Evolutionary conservation across 2,888 invertebrate genomes (phyloP).

Genomic region (Ophioninae sp.): DNA sequence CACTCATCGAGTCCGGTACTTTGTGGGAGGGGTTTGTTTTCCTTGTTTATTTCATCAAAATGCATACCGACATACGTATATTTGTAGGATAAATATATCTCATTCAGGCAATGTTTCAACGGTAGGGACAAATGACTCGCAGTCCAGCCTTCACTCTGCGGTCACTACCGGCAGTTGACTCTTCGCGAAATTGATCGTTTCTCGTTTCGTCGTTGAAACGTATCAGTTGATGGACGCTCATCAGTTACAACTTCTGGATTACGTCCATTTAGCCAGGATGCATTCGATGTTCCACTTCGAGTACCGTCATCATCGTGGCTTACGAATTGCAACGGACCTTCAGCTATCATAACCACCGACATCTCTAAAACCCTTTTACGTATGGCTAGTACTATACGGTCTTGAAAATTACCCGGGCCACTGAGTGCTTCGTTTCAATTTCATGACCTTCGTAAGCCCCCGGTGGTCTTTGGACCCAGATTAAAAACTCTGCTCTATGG

Average conservation of each 20-base stretch:
- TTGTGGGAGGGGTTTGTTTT: conserved; percentile 23
- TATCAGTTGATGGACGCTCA: background rate
- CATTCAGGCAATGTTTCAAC: conserved; percentile 17
- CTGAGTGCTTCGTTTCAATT: background rate
- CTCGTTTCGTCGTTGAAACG: conserved; percentile 30
- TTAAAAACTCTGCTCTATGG: no score
- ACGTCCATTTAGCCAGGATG: background rate
- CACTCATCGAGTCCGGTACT: conserved; percentile 42
- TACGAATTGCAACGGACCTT: background rate
- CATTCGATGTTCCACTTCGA: background rate
- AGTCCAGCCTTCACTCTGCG: conserved; percentile 21
- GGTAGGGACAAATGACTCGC: conserved; percentile 25
- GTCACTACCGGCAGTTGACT: conserved; percentile 39
- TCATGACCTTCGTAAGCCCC: background rate
- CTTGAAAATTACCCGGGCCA: no score
- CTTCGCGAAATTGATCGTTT: conserved; percentile 30
- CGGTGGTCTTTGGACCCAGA: no score
- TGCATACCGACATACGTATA: conserved; percentile 5
- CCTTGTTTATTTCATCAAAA: conserved; percentile 3
- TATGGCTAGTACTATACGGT: background rate
- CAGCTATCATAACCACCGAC: background rate
- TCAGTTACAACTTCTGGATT: background rate
- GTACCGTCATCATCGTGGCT: background rate
- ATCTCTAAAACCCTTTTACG: background rate
- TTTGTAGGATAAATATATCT: background rate